Conservation (phyloP, 2,888 invertebrate species). For the Drosophila mayaguana region DNA sequence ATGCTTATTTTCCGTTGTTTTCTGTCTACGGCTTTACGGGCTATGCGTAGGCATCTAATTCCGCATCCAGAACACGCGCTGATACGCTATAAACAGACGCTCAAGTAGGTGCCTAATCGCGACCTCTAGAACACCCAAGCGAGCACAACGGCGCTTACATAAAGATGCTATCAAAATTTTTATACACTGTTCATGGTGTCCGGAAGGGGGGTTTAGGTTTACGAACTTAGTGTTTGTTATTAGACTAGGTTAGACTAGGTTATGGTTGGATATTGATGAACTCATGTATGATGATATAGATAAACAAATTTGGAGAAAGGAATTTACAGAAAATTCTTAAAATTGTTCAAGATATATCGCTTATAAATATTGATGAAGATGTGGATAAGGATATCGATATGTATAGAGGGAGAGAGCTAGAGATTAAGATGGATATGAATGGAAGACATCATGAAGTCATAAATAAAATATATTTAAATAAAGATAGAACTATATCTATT, state of each 20-base stretch:
- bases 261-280: not conserved
- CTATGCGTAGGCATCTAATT: constrained; percentile 14
- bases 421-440: too few species aligned
- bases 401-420: not conserved
- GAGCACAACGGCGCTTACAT: constrained; percentile 2
- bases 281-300: not conserved
- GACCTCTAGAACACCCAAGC: constrained; percentile 16
- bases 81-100: constrained; percentile 19
- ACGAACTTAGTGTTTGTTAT: too few species aligned
- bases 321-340: too few species aligned
- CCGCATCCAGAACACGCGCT: constrained; percentile 18
- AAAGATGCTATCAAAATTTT: constrained; percentile 14
- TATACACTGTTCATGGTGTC: not conserved
- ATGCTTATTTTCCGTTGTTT: not conserved
- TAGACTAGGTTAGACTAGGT: not conserved
- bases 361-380: not conserved
- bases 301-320: too few species aligned
- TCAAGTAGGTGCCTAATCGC: constrained; percentile 36
- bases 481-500: too few species aligned
- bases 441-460: too few species aligned
- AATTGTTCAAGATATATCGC: not conserved
- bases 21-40: not conserved
- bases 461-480: too few species aligned
- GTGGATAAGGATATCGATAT: not conserved
- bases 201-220: not conserved